Evolutionary conservation across 1,140 invertebrate genomes (phyloP).

Genomic region (Drosophila elegans): DNA sequence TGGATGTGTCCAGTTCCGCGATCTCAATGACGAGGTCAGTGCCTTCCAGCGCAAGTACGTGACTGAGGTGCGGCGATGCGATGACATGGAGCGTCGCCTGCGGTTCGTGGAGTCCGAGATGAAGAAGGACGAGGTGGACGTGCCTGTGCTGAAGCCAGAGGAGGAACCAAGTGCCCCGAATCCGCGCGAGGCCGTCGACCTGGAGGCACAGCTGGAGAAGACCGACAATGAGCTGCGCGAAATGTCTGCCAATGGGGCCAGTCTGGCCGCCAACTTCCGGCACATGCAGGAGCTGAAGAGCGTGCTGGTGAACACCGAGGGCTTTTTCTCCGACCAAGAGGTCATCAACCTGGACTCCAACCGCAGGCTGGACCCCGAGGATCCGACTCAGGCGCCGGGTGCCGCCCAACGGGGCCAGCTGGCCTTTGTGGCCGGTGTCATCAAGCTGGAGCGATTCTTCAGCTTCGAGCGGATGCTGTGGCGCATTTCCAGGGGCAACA

Average conservation of each 20-base stretch:
- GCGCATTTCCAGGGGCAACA: slow-evolving; percentile 89
- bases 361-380: slow-evolving; percentile 93
- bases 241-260: slow-evolving; percentile 96
- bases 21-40: slow-evolving; percentile 96
- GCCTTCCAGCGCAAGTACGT: slow-evolving; percentile 98
- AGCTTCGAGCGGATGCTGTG: slow-evolving; percentile 94
- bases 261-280: slow-evolving; percentile 96
- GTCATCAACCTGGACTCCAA: slow-evolving; percentile 85
- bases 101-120: slow-evolving; percentile 97
- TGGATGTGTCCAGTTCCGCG: slow-evolving; percentile 95
- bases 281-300: slow-evolving; percentile 97
- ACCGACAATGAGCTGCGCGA: slow-evolving; percentile 96
- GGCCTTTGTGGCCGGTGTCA: slow-evolving; percentile 88
- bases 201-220: slow-evolving; percentile 95
- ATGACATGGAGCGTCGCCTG: slow-evolving; percentile 97
- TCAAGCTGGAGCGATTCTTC: slow-evolving; percentile 89
- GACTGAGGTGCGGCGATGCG: slow-evolving; percentile 95
- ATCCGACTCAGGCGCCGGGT: slow-evolving; percentile 89
- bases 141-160: slow-evolving; percentile 93
- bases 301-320: slow-evolving; percentile 96
- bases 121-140: slow-evolving; percentile 92
- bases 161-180: slow-evolving; percentile 98
- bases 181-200: slow-evolving; percentile 96
- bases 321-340: slow-evolving; percentile 80
- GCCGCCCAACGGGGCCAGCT: slow-evolving; percentile 86